Base-by-base conservation (phyloP, 2,797 vertebrate species). In the Pangasius macronema region DNA sequence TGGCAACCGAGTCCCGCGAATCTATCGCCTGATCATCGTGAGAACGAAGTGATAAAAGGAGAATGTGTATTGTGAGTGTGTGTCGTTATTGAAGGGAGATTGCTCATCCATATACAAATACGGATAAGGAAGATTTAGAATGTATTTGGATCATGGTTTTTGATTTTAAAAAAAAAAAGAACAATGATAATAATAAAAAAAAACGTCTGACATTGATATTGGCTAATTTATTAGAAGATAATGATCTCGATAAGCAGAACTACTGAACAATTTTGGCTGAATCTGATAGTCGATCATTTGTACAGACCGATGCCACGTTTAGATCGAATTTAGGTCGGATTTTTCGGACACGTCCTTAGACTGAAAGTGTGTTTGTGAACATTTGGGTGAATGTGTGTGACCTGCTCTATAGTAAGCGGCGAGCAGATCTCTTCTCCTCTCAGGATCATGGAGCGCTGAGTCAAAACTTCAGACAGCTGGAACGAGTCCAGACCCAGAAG, bases 351-450 rank as follows among this genome's bases (percentile, higher is more conserved):
- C 16, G n/a, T 51, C 46, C 13, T 76, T 16, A n/a, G 24, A n/a
- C 42, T 1, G 24, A 30, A 39, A 39, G 27, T 51, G 51, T 16
- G 53, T 76, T 49, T 61, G 27, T 83, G 59, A 73, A 73, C 27
- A 75, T 61, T 76, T 13, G 61, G 84, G 51, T 84, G 39, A 84
- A 59, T 77, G 77, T 51, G 73, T 80, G 24, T 79, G 89, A 97
- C 97, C 97, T 98, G 97, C 88, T 98, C 97, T 90, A 98, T 96
- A 33, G 97, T 98, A 79, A 98, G 97, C 3, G 97, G 97, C 36
- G 97, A 98, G 92, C 97, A 98, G 93, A 98, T 98, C 93, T 98
- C 97, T 90, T 98, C 97, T 87, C 97, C 97, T 89, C 97, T 95
- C 86, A 98, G 95, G 93, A 98, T 97, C 95, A 98, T 97, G 88